Evolutionary conservation across 30 jellyfish, hydroid and myxozoan genomes (phyloP), one percentile per base, ranked within the genome.

Genomic region (Aurelia aurita complex sp. Pacific): DNA sequence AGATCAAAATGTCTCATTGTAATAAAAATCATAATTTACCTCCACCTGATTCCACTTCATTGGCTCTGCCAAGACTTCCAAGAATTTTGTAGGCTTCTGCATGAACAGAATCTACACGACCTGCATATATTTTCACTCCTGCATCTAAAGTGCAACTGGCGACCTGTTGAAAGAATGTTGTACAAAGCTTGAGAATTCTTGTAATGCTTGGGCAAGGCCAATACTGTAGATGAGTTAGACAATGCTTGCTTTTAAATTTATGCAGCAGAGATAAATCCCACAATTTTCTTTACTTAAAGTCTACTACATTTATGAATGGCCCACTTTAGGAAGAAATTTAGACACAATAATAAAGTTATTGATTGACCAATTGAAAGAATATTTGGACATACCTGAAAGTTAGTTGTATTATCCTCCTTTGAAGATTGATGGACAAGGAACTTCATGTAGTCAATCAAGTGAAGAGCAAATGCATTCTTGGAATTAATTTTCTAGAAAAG

Each of bases 81-180:
- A 90, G 96, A 85, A 95, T 83, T 42, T 87, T 85, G 51, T 85
- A 89, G 16, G 99, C 99, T 69, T 95, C 99, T 29, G 90, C 81
- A 78, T 95, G 99, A 14, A 95, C 97, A 1, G 98, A 90, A 85
- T 95, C 99, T 35, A 95, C 98, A 6, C 99, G 88, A 34, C 93
- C 89, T 16, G 97, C 97, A 86, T 95, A 95, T 35, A 95, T 95
- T 74, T 95, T 95, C 60, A 90, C 99, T 1, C 99, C 97, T 10
- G 99, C 99, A 90, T 95, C 99, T 29, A 95, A 63, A 16, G 99
- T 90, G 80, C 97, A 95, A 70, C 99, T 90, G 52, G 98, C 99
- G 52, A 88, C 86, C 92, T 89, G 80, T 76, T 69, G 7, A 17
- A 16, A 6, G 34, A 75, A 51, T 43, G 62, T 19, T 4, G 34